A percentile compares a stretch with the other conserved stretches of the same genome.
Evolutionary conservation across 2,888 invertebrate species (phyloP).

Genomic region (Agrotis segetum): DNA sequence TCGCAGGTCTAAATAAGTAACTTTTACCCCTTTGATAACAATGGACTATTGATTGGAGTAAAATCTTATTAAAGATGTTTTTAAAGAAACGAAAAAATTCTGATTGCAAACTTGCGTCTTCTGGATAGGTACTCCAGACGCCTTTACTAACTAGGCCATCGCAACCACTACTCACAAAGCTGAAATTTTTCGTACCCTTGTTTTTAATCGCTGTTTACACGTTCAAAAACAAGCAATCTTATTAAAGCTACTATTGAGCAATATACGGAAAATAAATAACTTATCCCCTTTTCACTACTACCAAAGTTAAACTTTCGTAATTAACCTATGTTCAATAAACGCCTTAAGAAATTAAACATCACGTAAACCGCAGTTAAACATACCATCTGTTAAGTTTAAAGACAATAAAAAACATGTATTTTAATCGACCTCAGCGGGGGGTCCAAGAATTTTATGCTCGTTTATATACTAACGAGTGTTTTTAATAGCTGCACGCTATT

Average conservation of each 20-base stretch:
- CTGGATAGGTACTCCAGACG: too few relatives aligned
- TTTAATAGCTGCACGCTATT: constrained; percentile 72
- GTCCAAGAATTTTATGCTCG: constrained; percentile 78
- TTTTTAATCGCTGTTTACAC: too few relatives aligned
- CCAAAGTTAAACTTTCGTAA: constrained; percentile 6
- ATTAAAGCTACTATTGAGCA: not conserved
- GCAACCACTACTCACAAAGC: too few relatives aligned
- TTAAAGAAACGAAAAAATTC: too few relatives aligned
- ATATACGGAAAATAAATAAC: not conserved
- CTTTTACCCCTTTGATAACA: too few relatives aligned
- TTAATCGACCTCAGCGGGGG: constrained; percentile 81
- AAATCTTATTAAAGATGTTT: not conserved
- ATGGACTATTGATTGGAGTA: not conserved
- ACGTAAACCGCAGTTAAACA: constrained; percentile 70
- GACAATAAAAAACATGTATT: constrained; percentile 77
- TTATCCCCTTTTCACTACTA: not conserved
- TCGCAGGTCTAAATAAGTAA: too few relatives aligned
- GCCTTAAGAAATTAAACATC: constrained; percentile 66
- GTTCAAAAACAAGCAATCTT: too few relatives aligned
- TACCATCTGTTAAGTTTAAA: constrained; percentile 64
- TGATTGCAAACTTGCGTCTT: too few relatives aligned
- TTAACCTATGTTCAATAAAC: constrained; percentile 24
- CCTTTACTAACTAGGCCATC: too few relatives aligned
- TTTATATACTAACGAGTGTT: constrained; percentile 74
- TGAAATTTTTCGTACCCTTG: too few relatives aligned